Evolutionary conservation across 2,113 vertebrate species (phyloP).

Genomic region (Pygoscelis adeliae): DNA sequence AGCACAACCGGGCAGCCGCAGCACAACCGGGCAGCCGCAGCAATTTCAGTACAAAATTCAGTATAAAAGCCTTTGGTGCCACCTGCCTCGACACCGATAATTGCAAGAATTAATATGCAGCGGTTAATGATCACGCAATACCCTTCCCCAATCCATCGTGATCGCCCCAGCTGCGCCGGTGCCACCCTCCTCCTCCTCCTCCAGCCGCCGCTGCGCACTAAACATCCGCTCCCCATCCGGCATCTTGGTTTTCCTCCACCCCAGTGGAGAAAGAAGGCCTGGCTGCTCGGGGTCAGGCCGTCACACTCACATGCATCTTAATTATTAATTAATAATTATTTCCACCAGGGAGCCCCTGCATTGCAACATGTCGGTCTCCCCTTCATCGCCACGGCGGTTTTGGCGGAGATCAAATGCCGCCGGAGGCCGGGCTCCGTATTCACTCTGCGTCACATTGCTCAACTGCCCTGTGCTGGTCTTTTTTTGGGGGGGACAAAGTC

Average conservation of each 20-base stretch:
- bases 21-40: fast-evolving
- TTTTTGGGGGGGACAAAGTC: neutral
- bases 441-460: neutral
- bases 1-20: fast-evolving
- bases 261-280: too few relatives aligned
- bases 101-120: fast-evolving
- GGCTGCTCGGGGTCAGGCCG: neutral
- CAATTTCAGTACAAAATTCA: neutral
- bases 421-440: neutral
- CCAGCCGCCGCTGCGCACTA: neutral
- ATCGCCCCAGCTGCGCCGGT: too few relatives aligned
- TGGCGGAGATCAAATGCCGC: fast-evolving
- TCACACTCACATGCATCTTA: fast-evolving
- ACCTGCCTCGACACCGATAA: fast-evolving
- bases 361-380: fast-evolving
- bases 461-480: neutral
- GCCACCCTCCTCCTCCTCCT: neutral
- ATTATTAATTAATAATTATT: neutral
- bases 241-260: neutral
- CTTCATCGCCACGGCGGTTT: fast-evolving
- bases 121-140: fast-evolving
- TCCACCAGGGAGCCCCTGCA: neutral
- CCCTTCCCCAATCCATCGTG: neutral
- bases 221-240: neutral
- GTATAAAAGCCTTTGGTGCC: neutral